Conservation (phyloP, 1,140 invertebrate genomes). For the Venturia canescens region DNA sequence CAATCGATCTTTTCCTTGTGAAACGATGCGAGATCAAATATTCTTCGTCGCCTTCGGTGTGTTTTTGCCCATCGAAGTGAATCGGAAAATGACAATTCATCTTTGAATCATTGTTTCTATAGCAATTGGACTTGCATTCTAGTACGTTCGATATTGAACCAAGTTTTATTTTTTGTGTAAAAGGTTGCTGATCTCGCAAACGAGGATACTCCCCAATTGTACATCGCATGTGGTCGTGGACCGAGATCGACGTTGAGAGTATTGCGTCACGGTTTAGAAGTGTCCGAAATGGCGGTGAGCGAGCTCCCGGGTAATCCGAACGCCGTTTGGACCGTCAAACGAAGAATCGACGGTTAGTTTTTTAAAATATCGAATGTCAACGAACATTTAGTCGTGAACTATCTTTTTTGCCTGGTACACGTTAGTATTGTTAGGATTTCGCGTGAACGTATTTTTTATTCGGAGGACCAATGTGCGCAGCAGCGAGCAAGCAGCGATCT, state of each 20-base stretch:
- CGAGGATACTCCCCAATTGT: slow-evolving; percentile 99
- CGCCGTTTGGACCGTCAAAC: slow-evolving; percentile 99
- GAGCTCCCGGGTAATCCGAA: slow-evolving; percentile 99
- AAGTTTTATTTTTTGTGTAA: neutral
- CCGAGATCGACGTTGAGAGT: slow-evolving; percentile 95
- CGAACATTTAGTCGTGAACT: slow-evolving; percentile 16
- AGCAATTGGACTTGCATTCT: neutral
- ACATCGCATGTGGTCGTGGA: slow-evolving; percentile 96
- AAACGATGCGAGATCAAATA: slow-evolving; percentile 65
- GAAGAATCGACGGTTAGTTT: slow-evolving; percentile 94
- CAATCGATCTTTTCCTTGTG: slow-evolving; percentile 59
- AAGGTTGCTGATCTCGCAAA: slow-evolving; percentile 91
- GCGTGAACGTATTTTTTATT: neutral
- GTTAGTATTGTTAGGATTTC: neutral
- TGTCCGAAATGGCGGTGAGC: slow-evolving; percentile 99
- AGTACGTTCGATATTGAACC: slow-evolving; percentile 5
- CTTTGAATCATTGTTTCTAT: neutral
- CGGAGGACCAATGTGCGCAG: slow-evolving; percentile 25
- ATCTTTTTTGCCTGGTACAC: slow-evolving; percentile 22
- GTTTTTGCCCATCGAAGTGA: slow-evolving; percentile 71
- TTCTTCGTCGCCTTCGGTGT: slow-evolving; percentile 72
- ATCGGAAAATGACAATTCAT: slow-evolving; percentile 64
- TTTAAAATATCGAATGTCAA: slow-evolving; percentile 4
- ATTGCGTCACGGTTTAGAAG: slow-evolving; percentile 97
- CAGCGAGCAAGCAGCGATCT: slow-evolving; percentile 31